Conservation (phyloP, 2,888 invertebrate species). For the Callyntrura sp. region DNA sequence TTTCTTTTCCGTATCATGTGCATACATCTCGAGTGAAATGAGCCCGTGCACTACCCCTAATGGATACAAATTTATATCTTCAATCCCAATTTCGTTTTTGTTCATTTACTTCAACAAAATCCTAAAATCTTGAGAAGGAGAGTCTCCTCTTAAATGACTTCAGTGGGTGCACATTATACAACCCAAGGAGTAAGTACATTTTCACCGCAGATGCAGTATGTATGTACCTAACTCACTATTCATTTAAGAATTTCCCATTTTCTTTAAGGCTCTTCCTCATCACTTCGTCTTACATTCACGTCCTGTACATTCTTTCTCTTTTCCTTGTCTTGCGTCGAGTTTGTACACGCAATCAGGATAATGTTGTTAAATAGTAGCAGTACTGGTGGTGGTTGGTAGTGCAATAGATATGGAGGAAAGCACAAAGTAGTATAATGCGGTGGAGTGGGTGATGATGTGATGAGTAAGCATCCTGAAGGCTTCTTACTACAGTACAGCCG, state of each 20-base stretch:
- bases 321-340: background rate
- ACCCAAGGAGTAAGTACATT: constrained; percentile 8
- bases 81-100: constrained; percentile 55
- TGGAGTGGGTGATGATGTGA: constrained; percentile 40
- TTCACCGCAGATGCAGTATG: background rate
- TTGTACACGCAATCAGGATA: too few relatives aligned
- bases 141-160: background rate
- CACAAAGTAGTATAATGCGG: too few relatives aligned
- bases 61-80: constrained; percentile 61
- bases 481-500: background rate
- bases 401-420: too few relatives aligned
- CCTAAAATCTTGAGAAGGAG: background rate
- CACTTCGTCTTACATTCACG: background rate
- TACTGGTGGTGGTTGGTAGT: too few relatives aligned
- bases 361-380: too few relatives aligned
- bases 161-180: too few relatives aligned
- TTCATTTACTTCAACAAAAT: constrained; percentile 16
- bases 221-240: background rate
- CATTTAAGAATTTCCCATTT: constrained; percentile 47
- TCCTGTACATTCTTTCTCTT: background rate
- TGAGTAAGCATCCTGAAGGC: constrained; percentile 45
- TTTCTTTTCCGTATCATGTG: constrained; percentile 10
- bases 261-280: constrained; percentile 17
- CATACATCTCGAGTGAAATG: constrained; percentile 24
- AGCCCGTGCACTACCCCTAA: constrained; percentile 47